Percentiles rank a stretch among this genome's conserved stretches.
Conservation (phyloP, 2,888 invertebrate genomes). For the Prenolepis imparis region DNA sequence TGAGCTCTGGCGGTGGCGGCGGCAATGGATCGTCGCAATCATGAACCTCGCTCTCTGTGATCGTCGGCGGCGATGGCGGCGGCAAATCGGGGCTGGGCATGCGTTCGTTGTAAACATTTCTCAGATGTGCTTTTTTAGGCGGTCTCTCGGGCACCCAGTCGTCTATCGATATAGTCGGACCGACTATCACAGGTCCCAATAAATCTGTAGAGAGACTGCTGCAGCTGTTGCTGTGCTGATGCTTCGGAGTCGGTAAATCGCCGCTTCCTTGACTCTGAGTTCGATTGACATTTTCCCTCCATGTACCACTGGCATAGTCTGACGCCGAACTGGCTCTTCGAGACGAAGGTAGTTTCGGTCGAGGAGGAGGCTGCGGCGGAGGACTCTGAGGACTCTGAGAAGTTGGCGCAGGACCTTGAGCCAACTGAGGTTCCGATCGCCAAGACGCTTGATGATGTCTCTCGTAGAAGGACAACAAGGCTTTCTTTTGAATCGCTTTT, state of each 20-base stretch:
- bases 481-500: conserved; percentile 94
- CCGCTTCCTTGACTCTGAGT: conserved; percentile 72
- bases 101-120: conserved; percentile 87
- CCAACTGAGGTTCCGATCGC: conserved; percentile 89
- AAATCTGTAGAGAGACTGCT: conserved; percentile 88
- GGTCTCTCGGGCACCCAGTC: conserved; percentile 92
- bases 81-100: conserved; percentile 89
- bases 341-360: conserved; percentile 86
- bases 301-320: conserved; percentile 88
- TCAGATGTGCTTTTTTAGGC: conserved; percentile 91
- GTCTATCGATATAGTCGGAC: conserved; percentile 89
- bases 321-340: conserved; percentile 90
- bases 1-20: conserved; percentile 89
- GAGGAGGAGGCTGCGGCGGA: conserved; percentile 85
- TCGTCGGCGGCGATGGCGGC: conserved; percentile 89
- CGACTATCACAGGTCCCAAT: conserved; percentile 89
- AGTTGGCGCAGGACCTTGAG: conserved; percentile 74
- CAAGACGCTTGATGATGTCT: conserved; percentile 88
- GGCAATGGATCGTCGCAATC: conserved; percentile 90
- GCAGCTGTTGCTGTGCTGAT: conserved; percentile 89
- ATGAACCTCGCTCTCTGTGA: conserved; percentile 88
- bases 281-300: conserved; percentile 84
- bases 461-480: conserved; percentile 93
- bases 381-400: conserved; percentile 74
- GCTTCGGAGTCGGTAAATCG: conserved; percentile 84